phyloP scores from a whole-genome alignment of 2,113 vertebrate species.

The Leptosomus discolor region DNA sequence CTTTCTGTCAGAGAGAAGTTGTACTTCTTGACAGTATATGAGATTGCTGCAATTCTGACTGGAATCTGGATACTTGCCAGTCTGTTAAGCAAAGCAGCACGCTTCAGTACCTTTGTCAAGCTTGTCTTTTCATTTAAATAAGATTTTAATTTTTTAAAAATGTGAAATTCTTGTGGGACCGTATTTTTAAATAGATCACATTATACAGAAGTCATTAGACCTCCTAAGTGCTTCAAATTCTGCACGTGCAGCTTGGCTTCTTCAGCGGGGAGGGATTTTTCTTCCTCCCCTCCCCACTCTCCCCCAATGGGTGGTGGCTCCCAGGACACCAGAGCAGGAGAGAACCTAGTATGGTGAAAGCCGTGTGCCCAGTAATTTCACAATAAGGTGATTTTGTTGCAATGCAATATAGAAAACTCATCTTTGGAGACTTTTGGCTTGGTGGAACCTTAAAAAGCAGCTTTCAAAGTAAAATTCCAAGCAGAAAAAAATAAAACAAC shows the following conservation, averaged over 20 bases:
- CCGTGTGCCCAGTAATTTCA: not conserved
- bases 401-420: not conserved
- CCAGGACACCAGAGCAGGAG: not conserved
- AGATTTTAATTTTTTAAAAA: not conserved
- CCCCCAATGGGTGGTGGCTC: not conserved
- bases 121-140: not conserved
- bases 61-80: not conserved
- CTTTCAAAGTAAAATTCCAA: not conserved
- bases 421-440: not conserved
- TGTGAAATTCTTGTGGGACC: not conserved
- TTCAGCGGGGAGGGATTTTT: not conserved
- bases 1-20: not conserved
- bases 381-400: not conserved
- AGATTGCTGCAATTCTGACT: not conserved
- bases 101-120: not conserved
- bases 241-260: fast-evolving
- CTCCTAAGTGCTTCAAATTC: not conserved
- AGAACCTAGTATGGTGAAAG: fast-evolving
- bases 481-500: not conserved
- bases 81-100: not conserved
- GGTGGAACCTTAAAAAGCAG: not conserved
- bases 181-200: not conserved
- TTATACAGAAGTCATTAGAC: not conserved
- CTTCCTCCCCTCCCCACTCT: not conserved
- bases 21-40: not conserved